Percentiles rank a stretch among this genome's conserved stretches.
Evolutionary conservation across 2,113 vertebrate species (phyloP).

Genomic region (Vicugna pacos): DNA sequence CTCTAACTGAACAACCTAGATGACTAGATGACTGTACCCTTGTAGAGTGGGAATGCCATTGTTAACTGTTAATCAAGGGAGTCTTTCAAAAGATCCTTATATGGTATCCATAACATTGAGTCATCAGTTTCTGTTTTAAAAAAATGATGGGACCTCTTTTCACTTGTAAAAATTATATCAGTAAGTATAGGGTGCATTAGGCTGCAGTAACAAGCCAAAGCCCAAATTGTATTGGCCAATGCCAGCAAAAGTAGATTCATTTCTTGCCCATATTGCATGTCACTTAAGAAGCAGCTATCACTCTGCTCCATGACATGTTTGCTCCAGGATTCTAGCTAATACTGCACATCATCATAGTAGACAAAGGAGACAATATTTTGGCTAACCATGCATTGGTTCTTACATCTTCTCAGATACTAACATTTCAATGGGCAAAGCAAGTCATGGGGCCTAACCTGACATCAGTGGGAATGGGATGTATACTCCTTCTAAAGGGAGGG

Average conservation of each 20-base stretch:
- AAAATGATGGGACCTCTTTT: not conserved
- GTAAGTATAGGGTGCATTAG: not conserved
- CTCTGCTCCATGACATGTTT: not conserved
- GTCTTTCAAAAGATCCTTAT: not conserved
- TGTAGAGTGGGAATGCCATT: not conserved
- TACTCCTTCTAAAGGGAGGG: not conserved
- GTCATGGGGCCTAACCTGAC: not conserved
- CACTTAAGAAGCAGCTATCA: not conserved
- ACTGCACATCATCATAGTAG: not conserved
- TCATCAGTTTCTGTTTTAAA: not conserved
- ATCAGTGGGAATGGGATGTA: not conserved
- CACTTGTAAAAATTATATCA: not conserved
- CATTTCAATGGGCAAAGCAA: not conserved
- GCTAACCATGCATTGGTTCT: not conserved
- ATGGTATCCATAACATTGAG: not conserved
- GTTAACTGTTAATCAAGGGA: not conserved
- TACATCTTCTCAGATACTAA: not conserved
- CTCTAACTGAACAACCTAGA: not conserved
- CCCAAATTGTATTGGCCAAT: not conserved
- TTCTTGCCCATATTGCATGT: not conserved
- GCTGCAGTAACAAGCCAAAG: not conserved
- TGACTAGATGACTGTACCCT: accelerated
- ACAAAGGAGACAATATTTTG: not conserved
- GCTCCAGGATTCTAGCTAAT: not conserved
- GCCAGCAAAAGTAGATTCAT: not conserved